phyloP scores from a whole-genome alignment of 2,113 vertebrate genomes.

The Scatophagus argus region DNA sequence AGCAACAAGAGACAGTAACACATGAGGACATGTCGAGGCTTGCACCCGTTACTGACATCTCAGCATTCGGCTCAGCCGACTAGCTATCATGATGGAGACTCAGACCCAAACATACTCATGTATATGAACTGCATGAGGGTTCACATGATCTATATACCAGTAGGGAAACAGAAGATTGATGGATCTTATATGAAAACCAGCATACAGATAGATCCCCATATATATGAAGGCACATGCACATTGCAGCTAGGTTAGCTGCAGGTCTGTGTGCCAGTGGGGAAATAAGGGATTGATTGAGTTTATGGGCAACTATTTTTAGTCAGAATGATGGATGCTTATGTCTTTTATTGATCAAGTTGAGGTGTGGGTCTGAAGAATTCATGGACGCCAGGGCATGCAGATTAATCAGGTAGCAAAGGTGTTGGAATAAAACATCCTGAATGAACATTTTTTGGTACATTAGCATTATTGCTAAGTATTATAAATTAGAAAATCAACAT shows the following conservation, averaged over 20 bases:
- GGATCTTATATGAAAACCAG: slow-evolving; percentile 43
- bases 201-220: slow-evolving; percentile 28
- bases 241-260: slow-evolving; percentile 56
- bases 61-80: slow-evolving; percentile 66
- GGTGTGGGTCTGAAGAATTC: slow-evolving; percentile 64
- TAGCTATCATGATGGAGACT: slow-evolving; percentile 57
- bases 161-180: slow-evolving; percentile 53
- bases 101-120: neutral
- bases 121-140: slow-evolving; percentile 21
- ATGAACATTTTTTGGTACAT: slow-evolving; percentile 71
- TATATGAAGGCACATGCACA: slow-evolving; percentile 40
- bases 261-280: slow-evolving; percentile 64
- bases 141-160: slow-evolving; percentile 45
- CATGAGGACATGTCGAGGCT: slow-evolving; percentile 73
- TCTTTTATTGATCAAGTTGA: slow-evolving; percentile 79
- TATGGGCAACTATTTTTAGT: slow-evolving; percentile 79
- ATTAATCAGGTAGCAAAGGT: slow-evolving; percentile 73
- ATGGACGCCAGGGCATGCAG: slow-evolving; percentile 43
- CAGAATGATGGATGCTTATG: slow-evolving; percentile 81
- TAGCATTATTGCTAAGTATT: slow-evolving; percentile 74
- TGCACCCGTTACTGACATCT: slow-evolving; percentile 69
- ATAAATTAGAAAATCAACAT: slow-evolving; percentile 73
- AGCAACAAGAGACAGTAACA: slow-evolving; percentile 73
- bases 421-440: slow-evolving; percentile 63
- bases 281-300: slow-evolving; percentile 76